Evolutionary conservation across 2,113 vertebrate genomes (phyloP), one percentile per base, ranked within the genome.

Genomic region (Perca flavescens): DNA sequence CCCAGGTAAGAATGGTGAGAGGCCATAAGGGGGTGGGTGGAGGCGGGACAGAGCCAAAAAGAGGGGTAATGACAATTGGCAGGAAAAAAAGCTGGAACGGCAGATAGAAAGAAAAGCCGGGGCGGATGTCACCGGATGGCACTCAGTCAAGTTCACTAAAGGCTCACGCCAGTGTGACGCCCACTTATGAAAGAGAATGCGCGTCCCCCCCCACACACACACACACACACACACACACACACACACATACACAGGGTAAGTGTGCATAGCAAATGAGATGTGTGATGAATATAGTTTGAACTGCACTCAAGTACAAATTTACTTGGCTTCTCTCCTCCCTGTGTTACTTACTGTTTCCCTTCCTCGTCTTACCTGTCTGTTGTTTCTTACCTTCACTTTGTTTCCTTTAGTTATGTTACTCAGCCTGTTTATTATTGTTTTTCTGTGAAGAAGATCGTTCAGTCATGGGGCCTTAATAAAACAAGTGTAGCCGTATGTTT

Each of bases 1-100:
- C 91, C 69, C 90, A 93, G 92, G 92, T 93, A 89, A 84, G 83
- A 92, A 92, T 92, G 49, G 81, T 63, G 52, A 58, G 84, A 84
- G 84, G 87, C 84, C 83, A 22, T 4, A 11, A 61, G 50, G 64
- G 81, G 60, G 43, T 6, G 12, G 46, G 47, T 43, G 21, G 60
- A 56, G 16, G 3, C 40, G 15, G 63, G 60, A 6, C 53, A 7
- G 66, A 79, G 79, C 57, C 47, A 40, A 71, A 86, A 74, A 66
- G 60, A 68, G 65, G 74, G 4, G 14, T 63, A n/a, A 70, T 78
- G 82, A 91, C 86, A 91, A 92, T 82, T 62, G 70, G 68, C n/a
- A 74, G 79, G 22, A 70, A 56, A 62, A 62, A 90, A 84, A 78
- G 82, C 76, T 75, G 61, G 70, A 84, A 88, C 7, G 75, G 65